phyloP scores from a whole-genome alignment of 2,797 vertebrate genomes.

The Myioborus melanocephalus region DNA sequence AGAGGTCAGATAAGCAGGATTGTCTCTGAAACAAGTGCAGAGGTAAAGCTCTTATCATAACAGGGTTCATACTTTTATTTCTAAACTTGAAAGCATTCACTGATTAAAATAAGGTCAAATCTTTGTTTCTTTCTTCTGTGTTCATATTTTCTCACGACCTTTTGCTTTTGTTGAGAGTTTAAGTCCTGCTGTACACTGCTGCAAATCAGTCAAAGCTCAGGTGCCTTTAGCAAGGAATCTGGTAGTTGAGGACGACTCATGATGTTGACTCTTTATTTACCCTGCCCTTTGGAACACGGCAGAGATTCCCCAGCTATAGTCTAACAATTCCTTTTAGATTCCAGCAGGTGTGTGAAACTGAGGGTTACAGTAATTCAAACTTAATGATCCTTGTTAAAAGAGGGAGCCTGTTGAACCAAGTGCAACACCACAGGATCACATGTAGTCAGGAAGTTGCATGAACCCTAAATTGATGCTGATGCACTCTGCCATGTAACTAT shows the following conservation, averaged over 20 bases:
- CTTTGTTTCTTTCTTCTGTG: not conserved
- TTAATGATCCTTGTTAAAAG: not conserved
- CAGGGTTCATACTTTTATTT: not conserved
- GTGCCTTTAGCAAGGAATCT: not conserved
- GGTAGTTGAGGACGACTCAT: not conserved
- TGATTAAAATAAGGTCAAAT: not conserved
- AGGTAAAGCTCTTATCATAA: slow-evolving; percentile 75
- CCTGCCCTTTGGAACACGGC: not conserved
- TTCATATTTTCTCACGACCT: not conserved
- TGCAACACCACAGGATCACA: fast-evolving
- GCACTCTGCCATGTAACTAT: not conserved
- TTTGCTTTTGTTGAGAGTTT: not conserved
- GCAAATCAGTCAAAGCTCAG: not conserved
- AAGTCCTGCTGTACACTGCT: not conserved
- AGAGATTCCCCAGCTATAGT: not conserved
- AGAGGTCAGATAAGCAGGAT: slow-evolving; percentile 81
- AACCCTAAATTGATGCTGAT: not conserved
- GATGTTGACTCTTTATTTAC: not conserved
- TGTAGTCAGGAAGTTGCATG: not conserved
- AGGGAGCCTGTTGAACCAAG: not conserved
- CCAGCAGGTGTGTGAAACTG: not conserved
- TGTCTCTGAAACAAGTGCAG: slow-evolving; percentile 70
- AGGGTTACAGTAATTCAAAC: not conserved
- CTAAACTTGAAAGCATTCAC: not conserved
- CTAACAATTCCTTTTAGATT: not conserved